Conservation (phyloP, 2,113 vertebrate species). For the Cheirogaleus medius region DNA sequence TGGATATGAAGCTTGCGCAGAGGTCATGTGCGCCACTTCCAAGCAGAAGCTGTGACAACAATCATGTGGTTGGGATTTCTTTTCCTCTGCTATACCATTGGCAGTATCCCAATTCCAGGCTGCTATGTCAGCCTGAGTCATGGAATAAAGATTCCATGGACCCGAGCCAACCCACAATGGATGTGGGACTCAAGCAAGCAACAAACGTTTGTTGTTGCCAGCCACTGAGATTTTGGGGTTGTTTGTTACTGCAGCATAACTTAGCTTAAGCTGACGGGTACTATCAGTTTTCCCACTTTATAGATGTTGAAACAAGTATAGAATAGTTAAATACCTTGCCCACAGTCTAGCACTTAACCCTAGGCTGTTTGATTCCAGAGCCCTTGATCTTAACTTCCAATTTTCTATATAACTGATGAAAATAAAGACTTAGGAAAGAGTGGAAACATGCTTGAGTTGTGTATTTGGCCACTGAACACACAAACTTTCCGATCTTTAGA, state of each 20-base stretch:
- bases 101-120: background rate
- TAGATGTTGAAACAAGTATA: background rate
- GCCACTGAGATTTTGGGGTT: background rate
- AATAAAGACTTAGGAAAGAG: background rate
- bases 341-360: background rate
- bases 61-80: background rate
- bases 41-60: background rate
- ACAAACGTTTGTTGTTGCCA: background rate
- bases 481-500: background rate
- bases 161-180: background rate
- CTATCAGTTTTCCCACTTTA: background rate
- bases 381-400: background rate
- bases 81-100: background rate
- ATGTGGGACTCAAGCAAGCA: background rate
- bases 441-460: background rate
- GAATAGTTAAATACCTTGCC: background rate
- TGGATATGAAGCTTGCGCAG: background rate
- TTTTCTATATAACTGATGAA: background rate
- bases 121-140: background rate
- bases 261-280: background rate
- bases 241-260: background rate
- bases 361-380: background rate
- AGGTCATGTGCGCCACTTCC: background rate
- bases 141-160: background rate
- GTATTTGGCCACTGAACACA: background rate